Evolutionary conservation across 64 coral and sea anemone genomes (phyloP).

Genomic region (Acropora yongei): DNA sequence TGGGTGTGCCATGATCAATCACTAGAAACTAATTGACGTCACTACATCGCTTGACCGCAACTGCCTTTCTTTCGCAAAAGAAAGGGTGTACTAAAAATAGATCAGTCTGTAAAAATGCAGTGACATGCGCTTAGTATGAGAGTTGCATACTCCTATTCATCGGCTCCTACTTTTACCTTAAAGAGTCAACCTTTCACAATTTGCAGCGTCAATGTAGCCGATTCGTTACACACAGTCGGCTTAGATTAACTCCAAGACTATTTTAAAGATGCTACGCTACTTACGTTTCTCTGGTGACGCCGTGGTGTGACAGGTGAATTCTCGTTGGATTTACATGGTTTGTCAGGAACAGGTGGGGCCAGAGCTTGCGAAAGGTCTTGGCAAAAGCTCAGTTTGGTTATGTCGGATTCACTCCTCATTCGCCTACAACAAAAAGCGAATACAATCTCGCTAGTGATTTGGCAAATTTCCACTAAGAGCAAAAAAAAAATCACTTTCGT

Average conservation of each 20-base stretch:
- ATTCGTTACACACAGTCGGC: background rate
- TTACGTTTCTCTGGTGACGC: conserved; percentile 76
- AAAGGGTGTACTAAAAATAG: no score
- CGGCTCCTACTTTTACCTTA: no score
- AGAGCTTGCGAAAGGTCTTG: conserved; percentile 16
- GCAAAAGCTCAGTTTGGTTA: conserved; percentile 58
- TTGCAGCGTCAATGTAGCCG: background rate
- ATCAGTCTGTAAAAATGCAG: no score
- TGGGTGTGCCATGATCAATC: no score
- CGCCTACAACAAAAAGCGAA: conserved; percentile 27
- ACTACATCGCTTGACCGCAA: no score
- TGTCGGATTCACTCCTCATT: conserved; percentile 86
- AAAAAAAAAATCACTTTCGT: background rate
- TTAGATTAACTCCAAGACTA: background rate
- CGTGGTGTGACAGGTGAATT: conserved; percentile 60
- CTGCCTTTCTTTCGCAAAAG: no score
- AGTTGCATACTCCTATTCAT: no score
- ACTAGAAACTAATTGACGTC: no score
- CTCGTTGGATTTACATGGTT: conserved; percentile 75
- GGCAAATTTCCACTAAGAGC: background rate
- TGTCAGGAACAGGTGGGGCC: conserved; percentile 35
- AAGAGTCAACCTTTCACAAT: no score
- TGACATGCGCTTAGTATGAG: no score
- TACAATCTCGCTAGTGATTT: no score
- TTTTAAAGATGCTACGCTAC: background rate